Percentiles rank a stretch among this genome's conserved stretches.
Conservation (phyloP, 2,888 invertebrate genomes). For the Sylvicola cinctus region DNA sequence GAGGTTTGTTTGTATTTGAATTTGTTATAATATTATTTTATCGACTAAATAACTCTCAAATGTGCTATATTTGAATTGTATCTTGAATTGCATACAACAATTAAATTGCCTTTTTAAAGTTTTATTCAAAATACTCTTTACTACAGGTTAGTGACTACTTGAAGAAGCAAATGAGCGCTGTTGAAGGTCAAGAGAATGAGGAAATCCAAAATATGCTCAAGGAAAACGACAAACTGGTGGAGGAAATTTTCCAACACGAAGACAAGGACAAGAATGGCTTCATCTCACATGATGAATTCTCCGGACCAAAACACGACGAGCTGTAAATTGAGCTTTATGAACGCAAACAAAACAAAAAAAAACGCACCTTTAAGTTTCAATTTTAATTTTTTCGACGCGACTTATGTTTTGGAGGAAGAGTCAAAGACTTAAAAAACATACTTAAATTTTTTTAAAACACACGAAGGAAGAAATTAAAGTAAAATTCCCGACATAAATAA, state of each 20-base stretch:
- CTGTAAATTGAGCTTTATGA: constrained; percentile 34
- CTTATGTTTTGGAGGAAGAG: too few relatives aligned
- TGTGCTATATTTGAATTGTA: too few relatives aligned
- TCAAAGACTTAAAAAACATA: too few relatives aligned
- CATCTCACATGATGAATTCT: constrained; percentile 91
- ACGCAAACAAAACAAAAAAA: too few relatives aligned
- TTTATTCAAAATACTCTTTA: constrained; percentile 2
- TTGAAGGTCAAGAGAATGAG: constrained; percentile 52
- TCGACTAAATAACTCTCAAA: too few relatives aligned
- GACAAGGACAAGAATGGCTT: constrained; percentile 92
- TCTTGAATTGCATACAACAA: too few relatives aligned
- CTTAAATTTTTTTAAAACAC: too few relatives aligned
- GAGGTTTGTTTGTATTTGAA: constrained; percentile 49
- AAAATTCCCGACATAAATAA: too few relatives aligned
- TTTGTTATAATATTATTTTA: too few relatives aligned
- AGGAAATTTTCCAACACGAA: constrained; percentile 94
- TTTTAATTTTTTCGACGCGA: too few relatives aligned
- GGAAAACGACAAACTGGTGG: constrained; percentile 81
- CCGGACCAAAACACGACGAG: constrained; percentile 94
- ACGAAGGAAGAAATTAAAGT: too few relatives aligned
- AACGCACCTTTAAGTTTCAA: too few relatives aligned
- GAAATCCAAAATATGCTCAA: constrained; percentile 67
- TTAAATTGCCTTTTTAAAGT: background rate
- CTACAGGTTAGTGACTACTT: constrained; percentile 77
- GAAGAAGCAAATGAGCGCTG: constrained; percentile 75